Evolutionary conservation across 2,888 invertebrate species (phyloP).

Genomic region (Protodeltote pygarga): DNA sequence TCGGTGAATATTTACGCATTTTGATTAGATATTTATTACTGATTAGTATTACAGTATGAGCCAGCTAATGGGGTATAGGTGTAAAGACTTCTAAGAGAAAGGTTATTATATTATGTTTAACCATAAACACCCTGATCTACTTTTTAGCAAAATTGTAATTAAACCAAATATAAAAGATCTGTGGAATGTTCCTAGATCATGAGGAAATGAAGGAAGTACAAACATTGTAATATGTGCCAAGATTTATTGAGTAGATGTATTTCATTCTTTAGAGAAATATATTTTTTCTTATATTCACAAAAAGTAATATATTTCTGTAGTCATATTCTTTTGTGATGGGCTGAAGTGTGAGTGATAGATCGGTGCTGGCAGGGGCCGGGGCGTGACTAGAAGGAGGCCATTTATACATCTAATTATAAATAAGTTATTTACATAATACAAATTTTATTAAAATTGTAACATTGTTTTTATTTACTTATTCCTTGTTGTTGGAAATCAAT

Average conservation of each 20-base stretch:
- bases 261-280: conserved; percentile 39
- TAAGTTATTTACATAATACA: conserved; percentile 58
- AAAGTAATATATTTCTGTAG: conserved; percentile 52
- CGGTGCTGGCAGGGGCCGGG: conserved; percentile 52
- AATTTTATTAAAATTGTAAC: conserved; percentile 51
- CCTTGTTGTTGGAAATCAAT: conserved; percentile 19
- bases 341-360: conserved; percentile 44
- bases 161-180: conserved; percentile 43
- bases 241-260: conserved; percentile 46
- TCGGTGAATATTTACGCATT: conserved; percentile 2
- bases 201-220: conserved; percentile 45
- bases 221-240: conserved; percentile 55
- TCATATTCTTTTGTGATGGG: conserved; percentile 39
- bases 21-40: conserved; percentile 24
- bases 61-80: neutral
- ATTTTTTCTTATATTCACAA: conserved; percentile 44
- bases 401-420: conserved; percentile 54
- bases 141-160: conserved; percentile 25
- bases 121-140: conserved; percentile 1
- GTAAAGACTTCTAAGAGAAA: neutral
- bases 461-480: conserved; percentile 50
- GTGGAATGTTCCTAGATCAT: conserved; percentile 20
- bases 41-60: conserved; percentile 12
- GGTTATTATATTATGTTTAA: too few species aligned
- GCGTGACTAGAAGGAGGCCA: conserved; percentile 43